These are phyloP conservation scores for Balanococcus diminutus DNA, from an alignment of 2,888 invertebrate species.

Conservation along the genomic window DNA sequence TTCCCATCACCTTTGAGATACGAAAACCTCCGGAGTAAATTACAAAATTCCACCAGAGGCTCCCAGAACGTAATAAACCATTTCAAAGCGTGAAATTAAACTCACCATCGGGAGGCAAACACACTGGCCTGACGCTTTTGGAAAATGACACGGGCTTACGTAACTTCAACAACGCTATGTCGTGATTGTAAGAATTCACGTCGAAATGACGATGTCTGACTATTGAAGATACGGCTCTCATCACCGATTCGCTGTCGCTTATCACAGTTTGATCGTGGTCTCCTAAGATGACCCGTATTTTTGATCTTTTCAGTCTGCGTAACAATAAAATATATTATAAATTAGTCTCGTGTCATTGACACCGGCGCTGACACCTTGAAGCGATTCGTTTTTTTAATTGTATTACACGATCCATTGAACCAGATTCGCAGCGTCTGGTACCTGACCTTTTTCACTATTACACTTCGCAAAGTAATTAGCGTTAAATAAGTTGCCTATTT, in stretches of 20 bases:
- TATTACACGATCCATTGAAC: slow-evolving; percentile 25
- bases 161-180: slow-evolving; percentile 78
- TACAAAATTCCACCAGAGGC: no score
- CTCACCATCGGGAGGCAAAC: slow-evolving; percentile 75
- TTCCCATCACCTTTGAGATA: no score
- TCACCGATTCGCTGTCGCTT: slow-evolving; percentile 79
- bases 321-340: slow-evolving; percentile 38
- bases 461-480: neutral
- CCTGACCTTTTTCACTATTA: neutral
- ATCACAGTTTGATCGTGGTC: slow-evolving; percentile 84
- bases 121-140: slow-evolving; percentile 77
- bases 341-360: slow-evolving; percentile 24
- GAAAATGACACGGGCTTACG: slow-evolving; percentile 79
- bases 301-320: slow-evolving; percentile 75
- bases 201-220: slow-evolving; percentile 83
- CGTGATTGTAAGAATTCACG: slow-evolving; percentile 84
- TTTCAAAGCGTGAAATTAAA: slow-evolving; percentile 56
- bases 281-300: slow-evolving; percentile 81
- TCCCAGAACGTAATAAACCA: neutral
- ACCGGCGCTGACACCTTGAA: neutral
- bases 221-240: slow-evolving; percentile 79
- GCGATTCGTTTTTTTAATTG: neutral
- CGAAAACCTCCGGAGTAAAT: no score
- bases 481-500: neutral
- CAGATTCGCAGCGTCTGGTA: neutral